Percentiles rank a stretch among this genome's conserved stretches.
These are phyloP conservation scores for Xylocampa areola DNA, from an alignment of 2,888 invertebrate species.

Conservation along the genomic window DNA sequence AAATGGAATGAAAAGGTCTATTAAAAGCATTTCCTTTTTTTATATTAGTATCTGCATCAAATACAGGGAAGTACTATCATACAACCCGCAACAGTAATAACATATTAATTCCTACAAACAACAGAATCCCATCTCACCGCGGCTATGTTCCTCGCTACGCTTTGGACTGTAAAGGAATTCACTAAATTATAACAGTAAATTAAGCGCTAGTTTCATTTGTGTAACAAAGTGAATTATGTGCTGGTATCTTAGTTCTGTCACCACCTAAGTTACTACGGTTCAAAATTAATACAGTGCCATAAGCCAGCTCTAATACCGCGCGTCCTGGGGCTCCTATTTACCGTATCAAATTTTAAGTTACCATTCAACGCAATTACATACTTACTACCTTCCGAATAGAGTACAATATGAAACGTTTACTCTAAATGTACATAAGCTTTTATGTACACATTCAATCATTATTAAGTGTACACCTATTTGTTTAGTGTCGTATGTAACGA, in stretches of 20 bases:
- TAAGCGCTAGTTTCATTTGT: constrained; percentile 89
- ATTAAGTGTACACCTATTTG: constrained; percentile 89
- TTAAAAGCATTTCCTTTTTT: too few species aligned
- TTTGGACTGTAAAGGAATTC: constrained; percentile 84
- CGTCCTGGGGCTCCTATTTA: constrained; percentile 81
- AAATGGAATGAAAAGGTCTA: not conserved
- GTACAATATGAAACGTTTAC: constrained; percentile 40
- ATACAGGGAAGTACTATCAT: not conserved
- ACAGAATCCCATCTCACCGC: constrained; percentile 55
- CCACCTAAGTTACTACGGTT: constrained; percentile 89
- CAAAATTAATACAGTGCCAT: constrained; percentile 90
- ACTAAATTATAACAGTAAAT: constrained; percentile 89
- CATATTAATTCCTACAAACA: constrained; percentile 46
- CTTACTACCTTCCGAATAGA: constrained; percentile 55
- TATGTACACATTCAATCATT: constrained; percentile 76
- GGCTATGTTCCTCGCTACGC: constrained; percentile 60
- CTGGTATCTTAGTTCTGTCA: constrained; percentile 90
- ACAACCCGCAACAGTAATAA: constrained; percentile 29
- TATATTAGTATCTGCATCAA: constrained; percentile 2
- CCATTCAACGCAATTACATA: constrained; percentile 57
- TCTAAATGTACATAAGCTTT: constrained; percentile 64
- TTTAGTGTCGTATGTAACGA: constrained; percentile 87
- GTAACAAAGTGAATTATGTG: constrained; percentile 89
- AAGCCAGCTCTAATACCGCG: constrained; percentile 87
- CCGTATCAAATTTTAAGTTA: constrained; percentile 84